phyloP scores from a whole-genome alignment of 2,888 invertebrate species.

The Cancer borealis region DNA sequence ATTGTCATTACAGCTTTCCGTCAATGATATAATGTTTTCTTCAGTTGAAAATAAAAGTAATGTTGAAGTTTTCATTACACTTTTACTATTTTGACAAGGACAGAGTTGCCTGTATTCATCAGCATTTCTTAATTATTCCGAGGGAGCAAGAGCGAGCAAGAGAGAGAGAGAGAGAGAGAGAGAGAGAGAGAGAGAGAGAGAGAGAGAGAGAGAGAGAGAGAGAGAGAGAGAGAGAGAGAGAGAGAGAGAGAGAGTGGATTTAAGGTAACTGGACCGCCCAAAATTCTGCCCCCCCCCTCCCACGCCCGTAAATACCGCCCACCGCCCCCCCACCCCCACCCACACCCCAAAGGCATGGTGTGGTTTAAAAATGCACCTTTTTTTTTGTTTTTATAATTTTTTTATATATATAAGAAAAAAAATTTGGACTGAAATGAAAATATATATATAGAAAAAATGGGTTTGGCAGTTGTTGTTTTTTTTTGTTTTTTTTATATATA shows the following conservation, averaged over 20 bases:
- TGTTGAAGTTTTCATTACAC: no score
- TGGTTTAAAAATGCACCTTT: neutral
- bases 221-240: no score
- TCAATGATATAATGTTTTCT: no score
- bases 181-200: no score
- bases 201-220: no score
- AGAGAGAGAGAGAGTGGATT: neutral
- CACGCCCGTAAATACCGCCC: neutral
- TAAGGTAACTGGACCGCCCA: neutral
- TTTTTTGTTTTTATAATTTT: neutral
- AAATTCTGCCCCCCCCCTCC: neutral
- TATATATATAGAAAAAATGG: neutral
- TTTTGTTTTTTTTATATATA: neutral
- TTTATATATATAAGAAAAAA: neutral
- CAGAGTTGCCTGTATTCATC: no score
- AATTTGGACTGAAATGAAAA: neutral
- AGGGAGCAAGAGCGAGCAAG: no score
- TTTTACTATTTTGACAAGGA: no score
- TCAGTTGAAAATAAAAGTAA: no score
- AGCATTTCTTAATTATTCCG: no score
- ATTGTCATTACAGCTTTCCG: no score
- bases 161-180: no score
- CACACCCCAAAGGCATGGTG: slow-evolving; percentile 3
- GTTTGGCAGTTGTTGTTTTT: neutral
- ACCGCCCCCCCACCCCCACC: neutral